phyloP scores from a whole-genome alignment of 2,888 invertebrate genomes.

The Actias luna region DNA sequence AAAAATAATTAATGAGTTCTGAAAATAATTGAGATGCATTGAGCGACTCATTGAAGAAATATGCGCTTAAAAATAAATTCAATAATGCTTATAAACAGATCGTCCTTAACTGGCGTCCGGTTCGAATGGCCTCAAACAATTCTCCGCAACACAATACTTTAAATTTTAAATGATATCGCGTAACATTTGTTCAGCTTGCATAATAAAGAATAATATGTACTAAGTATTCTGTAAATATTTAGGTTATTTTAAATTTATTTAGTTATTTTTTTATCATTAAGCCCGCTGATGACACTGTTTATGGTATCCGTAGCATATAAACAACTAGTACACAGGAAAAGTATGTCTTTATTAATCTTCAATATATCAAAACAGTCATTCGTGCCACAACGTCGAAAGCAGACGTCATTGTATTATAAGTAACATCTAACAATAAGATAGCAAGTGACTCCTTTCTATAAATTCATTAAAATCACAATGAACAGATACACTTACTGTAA shows the following conservation, averaged over 20 bases:
- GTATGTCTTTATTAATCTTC: no score
- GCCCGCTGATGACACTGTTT: no score
- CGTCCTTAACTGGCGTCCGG: conserved; percentile 34
- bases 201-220: neutral
- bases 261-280: no score
- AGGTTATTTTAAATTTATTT: neutral
- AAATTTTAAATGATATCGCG: conserved; percentile 3
- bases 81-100: conserved; percentile 54
- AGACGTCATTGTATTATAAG: no score
- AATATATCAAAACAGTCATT: no score
- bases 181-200: neutral
- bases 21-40: conserved; percentile 12
- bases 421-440: no score
- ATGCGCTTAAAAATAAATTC: conserved; percentile 44
- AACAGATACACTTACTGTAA: no score
- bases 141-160: conserved; percentile 24
- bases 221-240: neutral
- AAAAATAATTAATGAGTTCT: neutral
- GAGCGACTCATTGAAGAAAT: conserved; percentile 12
- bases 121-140: conserved; percentile 29
- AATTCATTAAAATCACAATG: no score
- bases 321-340: no score
- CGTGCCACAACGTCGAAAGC: no score
- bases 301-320: no score
- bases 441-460: no score